Evolutionary conservation across 2,113 vertebrate genomes (phyloP).

Genomic region (Callopanchax toddi): DNA sequence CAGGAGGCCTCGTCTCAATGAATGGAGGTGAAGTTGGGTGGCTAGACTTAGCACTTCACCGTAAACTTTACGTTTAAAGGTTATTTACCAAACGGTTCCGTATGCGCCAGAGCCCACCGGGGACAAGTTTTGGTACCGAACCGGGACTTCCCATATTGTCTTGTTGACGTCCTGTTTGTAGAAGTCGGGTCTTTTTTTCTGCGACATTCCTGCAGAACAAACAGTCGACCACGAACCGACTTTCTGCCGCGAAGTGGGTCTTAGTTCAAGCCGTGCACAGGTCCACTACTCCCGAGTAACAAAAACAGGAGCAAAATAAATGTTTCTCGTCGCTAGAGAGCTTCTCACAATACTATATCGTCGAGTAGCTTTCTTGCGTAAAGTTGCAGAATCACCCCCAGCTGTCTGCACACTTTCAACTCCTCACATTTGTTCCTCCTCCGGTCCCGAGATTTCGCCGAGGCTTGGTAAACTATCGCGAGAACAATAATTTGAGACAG

Average conservation of each 20-base stretch:
- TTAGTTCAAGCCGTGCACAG: slow-evolving; percentile 38
- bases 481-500: slow-evolving; percentile 37
- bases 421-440: slow-evolving; percentile 37
- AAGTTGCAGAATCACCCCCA: slow-evolving; percentile 22
- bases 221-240: slow-evolving; percentile 59
- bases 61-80: background rate
- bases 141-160: slow-evolving; percentile 95
- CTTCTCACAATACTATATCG: background rate
- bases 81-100: slow-evolving; percentile 92
- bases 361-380: background rate
- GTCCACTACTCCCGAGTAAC: slow-evolving; percentile 42
- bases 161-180: slow-evolving; percentile 97
- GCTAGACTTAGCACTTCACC: slow-evolving; percentile 15
- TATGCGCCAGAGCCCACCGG: slow-evolving; percentile 97
- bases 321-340: background rate
- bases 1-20: slow-evolving; percentile 78
- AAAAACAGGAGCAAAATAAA: background rate
- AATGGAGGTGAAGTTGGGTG: slow-evolving; percentile 67
- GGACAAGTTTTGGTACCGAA: slow-evolving; percentile 89
- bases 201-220: slow-evolving; percentile 83
- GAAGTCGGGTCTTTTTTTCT: slow-evolving; percentile 90
- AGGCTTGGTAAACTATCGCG: slow-evolving; percentile 49
- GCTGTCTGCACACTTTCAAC: slow-evolving; percentile 25
- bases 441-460: slow-evolving; percentile 49
- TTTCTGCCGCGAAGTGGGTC: slow-evolving; percentile 51